Conservation (phyloP, 64 coral and sea anemone species). For the Porites lutea region DNA sequence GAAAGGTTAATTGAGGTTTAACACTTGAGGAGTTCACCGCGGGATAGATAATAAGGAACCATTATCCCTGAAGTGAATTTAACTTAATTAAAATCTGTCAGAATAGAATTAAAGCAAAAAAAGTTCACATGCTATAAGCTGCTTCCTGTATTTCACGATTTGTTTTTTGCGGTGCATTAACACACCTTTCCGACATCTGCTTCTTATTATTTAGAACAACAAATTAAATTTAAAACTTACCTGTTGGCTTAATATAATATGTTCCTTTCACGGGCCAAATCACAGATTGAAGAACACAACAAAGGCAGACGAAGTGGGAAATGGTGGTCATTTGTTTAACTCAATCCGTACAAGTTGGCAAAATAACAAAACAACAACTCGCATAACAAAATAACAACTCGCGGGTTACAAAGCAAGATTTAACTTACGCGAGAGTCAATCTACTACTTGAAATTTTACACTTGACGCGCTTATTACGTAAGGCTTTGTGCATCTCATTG, state of each 20-base stretch:
- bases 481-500: not conserved
- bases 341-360: not conserved
- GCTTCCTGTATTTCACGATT: not conserved
- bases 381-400: not conserved
- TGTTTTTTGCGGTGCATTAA: not conserved
- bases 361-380: not conserved
- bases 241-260: constrained; percentile 46
- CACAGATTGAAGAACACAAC: not conserved
- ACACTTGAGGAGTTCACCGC: not conserved
- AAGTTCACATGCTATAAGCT: not conserved
- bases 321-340: not conserved
- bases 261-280: constrained; percentile 35
- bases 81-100: not conserved
- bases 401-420: not conserved
- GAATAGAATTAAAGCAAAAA: not conserved
- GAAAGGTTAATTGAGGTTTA: no score
- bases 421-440: not conserved
- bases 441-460: not conserved
- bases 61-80: no score
- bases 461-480: constrained; percentile 7
- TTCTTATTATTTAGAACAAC: not conserved
- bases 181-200: not conserved
- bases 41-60: not conserved
- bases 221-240: not conserved
- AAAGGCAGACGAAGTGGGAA: not conserved